Conservation (phyloP, 2,113 vertebrate genomes). For the Taxidea taxus region DNA sequence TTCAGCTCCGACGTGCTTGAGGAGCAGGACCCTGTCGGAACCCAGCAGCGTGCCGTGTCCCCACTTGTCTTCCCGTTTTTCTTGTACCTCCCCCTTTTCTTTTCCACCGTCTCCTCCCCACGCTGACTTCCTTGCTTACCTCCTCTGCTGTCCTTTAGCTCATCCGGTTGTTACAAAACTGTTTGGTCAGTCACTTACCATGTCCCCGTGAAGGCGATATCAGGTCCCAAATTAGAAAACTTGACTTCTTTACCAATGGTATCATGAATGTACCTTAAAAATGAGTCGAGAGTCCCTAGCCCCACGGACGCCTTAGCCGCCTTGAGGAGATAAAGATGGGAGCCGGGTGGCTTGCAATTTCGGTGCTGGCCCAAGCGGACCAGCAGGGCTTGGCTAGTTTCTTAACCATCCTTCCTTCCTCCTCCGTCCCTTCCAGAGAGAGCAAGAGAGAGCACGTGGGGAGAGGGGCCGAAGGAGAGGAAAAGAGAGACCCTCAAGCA, state of each 20-base stretch:
- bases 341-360: background rate
- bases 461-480: background rate
- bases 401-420: too few species aligned
- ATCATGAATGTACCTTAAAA: background rate
- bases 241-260: background rate
- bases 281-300: background rate
- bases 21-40: slow-evolving; percentile 74
- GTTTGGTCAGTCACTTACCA: background rate
- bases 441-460: background rate
- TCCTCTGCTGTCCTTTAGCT: background rate
- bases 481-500: background rate
- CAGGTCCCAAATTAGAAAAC: background rate
- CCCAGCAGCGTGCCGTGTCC: slow-evolving; percentile 75
- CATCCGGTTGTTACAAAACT: background rate
- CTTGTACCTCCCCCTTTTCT: background rate
- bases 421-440: background rate
- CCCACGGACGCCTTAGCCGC: background rate
- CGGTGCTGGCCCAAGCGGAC: background rate
- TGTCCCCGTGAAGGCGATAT: background rate
- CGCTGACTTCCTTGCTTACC: background rate
- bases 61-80: slow-evolving; percentile 42
- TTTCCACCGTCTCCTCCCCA: background rate
- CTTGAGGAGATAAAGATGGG: background rate
- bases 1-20: slow-evolving; percentile 35
- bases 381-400: background rate